Evolutionary conservation across 2,113 vertebrate genomes (phyloP).

Genomic region (Cygnus atratus): DNA sequence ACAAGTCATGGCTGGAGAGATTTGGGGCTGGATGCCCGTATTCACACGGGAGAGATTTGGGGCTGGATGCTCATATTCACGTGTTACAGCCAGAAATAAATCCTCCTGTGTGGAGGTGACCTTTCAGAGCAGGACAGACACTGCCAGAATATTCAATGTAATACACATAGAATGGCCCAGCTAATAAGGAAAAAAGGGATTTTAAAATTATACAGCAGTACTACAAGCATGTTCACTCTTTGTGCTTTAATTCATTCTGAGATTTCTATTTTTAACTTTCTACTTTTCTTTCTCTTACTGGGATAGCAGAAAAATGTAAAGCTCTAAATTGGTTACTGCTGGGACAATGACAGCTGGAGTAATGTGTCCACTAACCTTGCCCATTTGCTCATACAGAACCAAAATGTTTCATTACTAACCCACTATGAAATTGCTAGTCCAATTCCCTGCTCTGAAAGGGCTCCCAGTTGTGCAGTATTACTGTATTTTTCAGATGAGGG

Average conservation of each 20-base stretch:
- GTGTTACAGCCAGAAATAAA: background rate
- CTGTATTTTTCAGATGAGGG: slow-evolving; percentile 43
- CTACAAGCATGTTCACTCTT: background rate
- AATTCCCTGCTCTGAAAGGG: slow-evolving; percentile 41
- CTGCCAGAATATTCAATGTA: background rate
- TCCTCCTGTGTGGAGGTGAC: background rate
- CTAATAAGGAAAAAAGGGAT: background rate
- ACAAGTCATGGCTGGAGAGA: background rate
- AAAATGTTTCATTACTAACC: slow-evolving; percentile 48
- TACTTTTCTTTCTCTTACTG: slow-evolving; percentile 17
- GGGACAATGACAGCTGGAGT: slow-evolving; percentile 36
- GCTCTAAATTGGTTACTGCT: slow-evolving; percentile 57
- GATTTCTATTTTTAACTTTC: slow-evolving; percentile 46
- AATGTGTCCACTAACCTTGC: slow-evolving; percentile 48
- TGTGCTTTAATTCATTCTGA: slow-evolving; percentile 7
- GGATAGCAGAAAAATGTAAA: slow-evolving; percentile 49
- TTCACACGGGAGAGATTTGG: background rate
- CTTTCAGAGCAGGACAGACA: background rate
- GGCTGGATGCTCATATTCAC: background rate
- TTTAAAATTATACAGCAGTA: background rate
- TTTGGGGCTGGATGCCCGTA: background rate
- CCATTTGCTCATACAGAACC: slow-evolving; percentile 57
- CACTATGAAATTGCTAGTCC: slow-evolving; percentile 18
- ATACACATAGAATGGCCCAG: background rate
- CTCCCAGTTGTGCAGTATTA: slow-evolving; percentile 19